Evolutionary conservation across 2,797 vertebrate genomes (phyloP).

Genomic region (Alcedo atthis): DNA sequence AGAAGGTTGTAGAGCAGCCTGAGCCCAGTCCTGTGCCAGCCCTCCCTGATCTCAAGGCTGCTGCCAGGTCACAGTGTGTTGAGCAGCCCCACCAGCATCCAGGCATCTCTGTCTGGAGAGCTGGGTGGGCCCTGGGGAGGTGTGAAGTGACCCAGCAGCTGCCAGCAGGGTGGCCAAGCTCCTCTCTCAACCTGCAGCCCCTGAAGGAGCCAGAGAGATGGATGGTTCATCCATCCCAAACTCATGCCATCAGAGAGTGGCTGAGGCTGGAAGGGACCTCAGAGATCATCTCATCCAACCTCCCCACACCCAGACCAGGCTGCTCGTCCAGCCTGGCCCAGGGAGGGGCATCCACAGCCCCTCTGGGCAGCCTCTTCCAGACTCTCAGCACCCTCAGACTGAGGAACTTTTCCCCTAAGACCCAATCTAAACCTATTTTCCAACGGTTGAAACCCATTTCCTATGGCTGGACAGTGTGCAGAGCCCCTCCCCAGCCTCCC

Average conservation of each 20-base stretch:
- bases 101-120: neutral
- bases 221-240: neutral
- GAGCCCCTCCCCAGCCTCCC: no score
- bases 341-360: no score
- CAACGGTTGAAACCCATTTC: no score
- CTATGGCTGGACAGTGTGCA: no score
- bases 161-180: neutral
- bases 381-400: no score
- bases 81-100: neutral
- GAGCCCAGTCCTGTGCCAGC: neutral
- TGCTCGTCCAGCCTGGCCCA: no score
- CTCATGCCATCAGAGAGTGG: neutral
- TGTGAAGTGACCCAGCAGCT: neutral
- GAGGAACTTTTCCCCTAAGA: no score
- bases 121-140: neutral
- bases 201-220: neutral
- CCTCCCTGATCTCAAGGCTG: neutral
- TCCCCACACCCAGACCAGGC: no score
- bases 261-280: no score
- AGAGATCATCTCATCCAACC: no score
- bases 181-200: neutral
- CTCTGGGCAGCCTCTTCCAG: no score
- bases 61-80: rapidly evolving
- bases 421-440: no score
- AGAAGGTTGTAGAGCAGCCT: neutral